These are phyloP conservation scores for Pseudococcus jackbeardsleyi DNA, from an alignment of 2,888 invertebrate species.

Conservation along the genomic window DNA sequence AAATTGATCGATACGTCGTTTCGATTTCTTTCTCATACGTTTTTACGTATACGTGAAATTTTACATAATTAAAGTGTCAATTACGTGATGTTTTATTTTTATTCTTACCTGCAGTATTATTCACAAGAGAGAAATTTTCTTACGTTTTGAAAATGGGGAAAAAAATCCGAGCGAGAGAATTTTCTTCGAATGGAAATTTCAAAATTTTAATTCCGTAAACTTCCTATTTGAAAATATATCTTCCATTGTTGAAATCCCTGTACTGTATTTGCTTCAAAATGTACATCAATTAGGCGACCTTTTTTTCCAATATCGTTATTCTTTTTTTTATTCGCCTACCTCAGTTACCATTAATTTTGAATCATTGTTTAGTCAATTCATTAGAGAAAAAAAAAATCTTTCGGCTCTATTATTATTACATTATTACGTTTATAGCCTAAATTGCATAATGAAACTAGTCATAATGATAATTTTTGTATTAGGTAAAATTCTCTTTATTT, in stretches of 20 bases:
- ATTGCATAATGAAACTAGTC: background rate
- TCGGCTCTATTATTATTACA: background rate
- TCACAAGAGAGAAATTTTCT: too few relatives aligned
- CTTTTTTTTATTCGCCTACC: constrained; percentile 2
- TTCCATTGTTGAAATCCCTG: too few relatives aligned
- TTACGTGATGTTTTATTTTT: background rate
- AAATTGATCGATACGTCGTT: background rate
- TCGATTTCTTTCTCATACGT: too few relatives aligned
- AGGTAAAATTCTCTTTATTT: background rate
- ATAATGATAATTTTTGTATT: constrained; percentile 6
- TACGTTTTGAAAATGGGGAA: too few relatives aligned
- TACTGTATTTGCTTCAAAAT: too few relatives aligned
- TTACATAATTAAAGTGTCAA: constrained; percentile 3
- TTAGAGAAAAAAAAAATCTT: background rate
- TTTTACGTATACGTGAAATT: background rate
- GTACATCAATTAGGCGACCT: too few relatives aligned
- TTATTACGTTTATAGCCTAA: background rate
- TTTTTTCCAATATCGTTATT: too few relatives aligned
- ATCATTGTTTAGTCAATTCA: constrained; percentile 1
- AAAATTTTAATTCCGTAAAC: too few relatives aligned
- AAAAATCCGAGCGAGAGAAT: too few relatives aligned
- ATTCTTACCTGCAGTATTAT: background rate
- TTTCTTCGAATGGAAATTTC: too few relatives aligned
- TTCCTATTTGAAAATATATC: too few relatives aligned
- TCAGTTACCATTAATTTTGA: constrained; percentile 12